Evolutionary conservation across 2,797 vertebrate species (phyloP).

Genomic region (Pipistrellus nathusii): DNA sequence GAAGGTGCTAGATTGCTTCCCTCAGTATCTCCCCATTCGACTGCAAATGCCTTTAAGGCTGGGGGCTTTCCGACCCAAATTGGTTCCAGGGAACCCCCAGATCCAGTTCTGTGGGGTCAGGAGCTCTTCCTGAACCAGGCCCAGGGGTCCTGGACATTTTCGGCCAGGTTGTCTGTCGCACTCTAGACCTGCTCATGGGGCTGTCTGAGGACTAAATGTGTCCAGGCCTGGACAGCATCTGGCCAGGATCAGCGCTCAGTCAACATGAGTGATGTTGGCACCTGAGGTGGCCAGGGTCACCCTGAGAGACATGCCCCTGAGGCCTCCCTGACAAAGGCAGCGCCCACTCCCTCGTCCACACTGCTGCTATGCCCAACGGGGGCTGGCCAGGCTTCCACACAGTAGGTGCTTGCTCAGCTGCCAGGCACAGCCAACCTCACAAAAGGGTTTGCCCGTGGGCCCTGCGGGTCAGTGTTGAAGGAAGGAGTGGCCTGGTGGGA

Average conservation of each 20-base stretch:
- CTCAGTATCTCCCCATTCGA: background rate
- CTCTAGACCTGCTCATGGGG: background rate
- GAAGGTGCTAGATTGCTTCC: background rate
- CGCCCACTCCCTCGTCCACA: background rate
- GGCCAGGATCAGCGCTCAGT: background rate
- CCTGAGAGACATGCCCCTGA: background rate
- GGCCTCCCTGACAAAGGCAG: background rate
- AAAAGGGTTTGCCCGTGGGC: background rate
- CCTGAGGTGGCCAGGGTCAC: background rate
- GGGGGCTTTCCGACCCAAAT: background rate
- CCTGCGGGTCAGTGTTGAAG: background rate
- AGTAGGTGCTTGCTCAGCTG: background rate
- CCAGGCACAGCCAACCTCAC: background rate
- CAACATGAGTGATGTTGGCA: background rate
- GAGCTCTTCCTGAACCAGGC: background rate
- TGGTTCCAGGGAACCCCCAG: background rate
- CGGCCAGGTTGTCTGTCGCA: accelerated
- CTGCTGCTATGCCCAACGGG: background rate
- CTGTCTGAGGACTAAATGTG: background rate
- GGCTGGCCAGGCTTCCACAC: background rate
- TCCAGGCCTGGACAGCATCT: background rate
- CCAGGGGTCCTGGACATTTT: background rate
- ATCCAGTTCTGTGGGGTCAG: no score
- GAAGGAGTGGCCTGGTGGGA: background rate
- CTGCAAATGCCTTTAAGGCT: background rate